phyloP scores from a whole-genome alignment of 2,888 invertebrate genomes.

The Monoplex corrugatus region DNA sequence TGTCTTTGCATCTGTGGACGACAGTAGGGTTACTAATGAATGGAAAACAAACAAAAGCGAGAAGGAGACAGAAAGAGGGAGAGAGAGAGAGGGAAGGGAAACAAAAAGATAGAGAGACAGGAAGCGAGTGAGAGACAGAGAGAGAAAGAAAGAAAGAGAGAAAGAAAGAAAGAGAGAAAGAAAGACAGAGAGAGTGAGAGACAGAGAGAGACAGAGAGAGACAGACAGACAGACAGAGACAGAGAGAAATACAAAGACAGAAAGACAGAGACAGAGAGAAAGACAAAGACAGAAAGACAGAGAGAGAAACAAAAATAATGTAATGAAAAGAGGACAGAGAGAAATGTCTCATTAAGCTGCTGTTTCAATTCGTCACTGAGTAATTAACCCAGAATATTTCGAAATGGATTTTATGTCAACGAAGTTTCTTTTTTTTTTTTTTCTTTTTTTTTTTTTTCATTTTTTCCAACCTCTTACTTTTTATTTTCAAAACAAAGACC shows the following conservation, averaged over 20 bases:
- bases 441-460: too few relatives aligned
- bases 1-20: too few relatives aligned
- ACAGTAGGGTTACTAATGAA: too few relatives aligned
- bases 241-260: not conserved
- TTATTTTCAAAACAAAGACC: too few relatives aligned
- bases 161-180: not conserved
- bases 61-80: conserved; percentile 18
- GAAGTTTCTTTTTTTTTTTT: not conserved
- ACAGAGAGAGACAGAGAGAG: not conserved
- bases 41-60: not conserved
- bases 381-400: too few relatives aligned
- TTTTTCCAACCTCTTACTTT: too few relatives aligned
- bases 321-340: too few relatives aligned
- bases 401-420: not conserved
- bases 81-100: conserved; percentile 23
- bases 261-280: not conserved
- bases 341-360: too few relatives aligned
- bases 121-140: conserved; percentile 11
- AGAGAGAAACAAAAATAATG: not conserved
- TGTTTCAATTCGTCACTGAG: too few relatives aligned
- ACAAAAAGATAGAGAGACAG: not conserved
- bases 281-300: not conserved
- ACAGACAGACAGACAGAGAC: not conserved
- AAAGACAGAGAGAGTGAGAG: not conserved
- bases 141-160: not conserved